Conservation (phyloP, 2,888 invertebrate species). For the Apoderus coryli region DNA sequence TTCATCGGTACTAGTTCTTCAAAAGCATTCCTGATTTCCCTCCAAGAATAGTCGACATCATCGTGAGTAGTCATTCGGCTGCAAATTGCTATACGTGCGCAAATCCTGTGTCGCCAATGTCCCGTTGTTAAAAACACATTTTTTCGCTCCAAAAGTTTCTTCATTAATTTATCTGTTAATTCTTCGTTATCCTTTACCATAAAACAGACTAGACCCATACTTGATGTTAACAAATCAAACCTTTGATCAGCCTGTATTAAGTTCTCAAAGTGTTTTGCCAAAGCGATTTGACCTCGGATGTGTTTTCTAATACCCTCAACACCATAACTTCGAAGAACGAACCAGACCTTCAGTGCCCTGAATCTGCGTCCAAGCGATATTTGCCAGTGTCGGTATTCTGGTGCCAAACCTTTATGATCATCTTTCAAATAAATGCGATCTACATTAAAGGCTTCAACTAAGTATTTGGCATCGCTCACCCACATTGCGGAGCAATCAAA, state of each 20-base stretch:
- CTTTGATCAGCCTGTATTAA: constrained; percentile 55
- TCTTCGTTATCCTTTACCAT: constrained; percentile 61
- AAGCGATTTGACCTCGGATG: constrained; percentile 56
- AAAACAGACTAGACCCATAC: constrained; percentile 70
- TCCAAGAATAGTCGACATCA: constrained; percentile 64
- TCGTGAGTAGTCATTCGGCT: constrained; percentile 51
- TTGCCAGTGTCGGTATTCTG: constrained; percentile 71
- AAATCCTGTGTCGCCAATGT: constrained; percentile 46
- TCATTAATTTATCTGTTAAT: constrained; percentile 53
- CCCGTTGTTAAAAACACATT: constrained; percentile 73
- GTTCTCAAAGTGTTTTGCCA: constrained; percentile 69
- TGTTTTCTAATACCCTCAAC: constrained; percentile 63
- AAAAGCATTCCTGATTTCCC: constrained; percentile 20
- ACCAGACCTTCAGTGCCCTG: constrained; percentile 85
- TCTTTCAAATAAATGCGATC: constrained; percentile 84
- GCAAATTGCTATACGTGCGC: constrained; percentile 70
- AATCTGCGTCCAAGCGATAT: constrained; percentile 80
- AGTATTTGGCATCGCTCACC: constrained; percentile 67
- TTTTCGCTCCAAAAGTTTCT: constrained; percentile 58
- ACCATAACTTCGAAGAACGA: constrained; percentile 72
- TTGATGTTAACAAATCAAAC: constrained; percentile 53
- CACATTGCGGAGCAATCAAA: constrained; percentile 94
- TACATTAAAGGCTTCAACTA: constrained; percentile 82
- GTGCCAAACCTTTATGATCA: constrained; percentile 46
- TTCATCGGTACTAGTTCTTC: constrained; percentile 19